These are phyloP conservation scores for Bombus waltoni DNA, from an alignment of 1,140 invertebrate genomes.

Conservation along the genomic window DNA sequence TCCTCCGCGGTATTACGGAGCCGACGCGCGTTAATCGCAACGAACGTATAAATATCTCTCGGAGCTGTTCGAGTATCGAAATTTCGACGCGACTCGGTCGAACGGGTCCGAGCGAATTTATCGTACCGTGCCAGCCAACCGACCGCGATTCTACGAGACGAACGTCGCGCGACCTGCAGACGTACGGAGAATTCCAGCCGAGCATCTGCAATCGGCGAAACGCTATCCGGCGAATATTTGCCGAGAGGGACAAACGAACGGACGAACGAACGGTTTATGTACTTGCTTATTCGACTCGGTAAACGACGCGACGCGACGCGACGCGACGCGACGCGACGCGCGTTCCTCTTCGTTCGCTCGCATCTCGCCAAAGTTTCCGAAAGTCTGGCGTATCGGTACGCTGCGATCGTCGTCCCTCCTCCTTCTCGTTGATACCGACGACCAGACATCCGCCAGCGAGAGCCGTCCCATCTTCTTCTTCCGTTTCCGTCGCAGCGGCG, in stretches of 20 bases:
- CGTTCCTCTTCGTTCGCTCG: not conserved
- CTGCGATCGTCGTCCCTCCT: too few species aligned
- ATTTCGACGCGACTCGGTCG: too few species aligned
- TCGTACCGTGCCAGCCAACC: slow-evolving; percentile 61
- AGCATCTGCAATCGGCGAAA: slow-evolving; percentile 10
- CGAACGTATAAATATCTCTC: too few species aligned
- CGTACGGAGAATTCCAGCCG: not conserved
- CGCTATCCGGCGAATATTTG: slow-evolving; percentile 54
- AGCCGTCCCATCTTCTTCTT: too few species aligned
- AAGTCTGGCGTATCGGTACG: not conserved
- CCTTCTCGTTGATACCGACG: too few species aligned
- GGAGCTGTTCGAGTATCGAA: too few species aligned
- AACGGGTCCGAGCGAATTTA: slow-evolving; percentile 48
- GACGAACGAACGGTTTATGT: slow-evolving; percentile 3
- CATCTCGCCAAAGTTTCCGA: not conserved
- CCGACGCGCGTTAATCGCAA: too few species aligned
- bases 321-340: too few species aligned
- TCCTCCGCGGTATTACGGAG: too few species aligned
- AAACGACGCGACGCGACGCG: not conserved
- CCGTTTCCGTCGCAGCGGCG: too few species aligned
- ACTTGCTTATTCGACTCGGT: not conserved
- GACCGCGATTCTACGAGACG: slow-evolving; percentile 50
- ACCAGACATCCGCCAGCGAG: too few species aligned
- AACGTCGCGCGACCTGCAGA: slow-evolving; percentile 3
- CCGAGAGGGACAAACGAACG: slow-evolving; percentile 12